These are phyloP conservation scores for Laspeyria flexula DNA, from an alignment of 2,888 invertebrate species.

Conservation along the genomic window DNA sequence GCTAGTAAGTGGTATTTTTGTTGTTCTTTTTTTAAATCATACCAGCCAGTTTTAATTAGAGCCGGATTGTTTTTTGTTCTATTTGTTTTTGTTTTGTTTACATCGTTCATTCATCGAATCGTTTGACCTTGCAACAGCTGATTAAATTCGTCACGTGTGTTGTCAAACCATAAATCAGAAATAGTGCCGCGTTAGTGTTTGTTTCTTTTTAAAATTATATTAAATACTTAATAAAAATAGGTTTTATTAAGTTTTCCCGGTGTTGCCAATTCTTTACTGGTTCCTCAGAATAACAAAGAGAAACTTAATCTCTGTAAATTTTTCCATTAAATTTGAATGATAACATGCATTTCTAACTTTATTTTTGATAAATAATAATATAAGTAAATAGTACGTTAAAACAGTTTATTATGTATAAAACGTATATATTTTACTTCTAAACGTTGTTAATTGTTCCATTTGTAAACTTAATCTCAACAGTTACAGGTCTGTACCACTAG, in stretches of 20 bases:
- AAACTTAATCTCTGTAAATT: neutral
- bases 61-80: constrained; percentile 11
- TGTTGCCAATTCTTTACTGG: neutral
- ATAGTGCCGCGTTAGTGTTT: constrained; percentile 12
- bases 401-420: neutral
- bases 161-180: constrained; percentile 28
- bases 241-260: neutral
- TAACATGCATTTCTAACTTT: neutral
- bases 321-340: neutral
- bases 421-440: neutral
- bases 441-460: neutral
- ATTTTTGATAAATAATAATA: no score
- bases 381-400: no score
- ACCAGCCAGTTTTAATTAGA: constrained; percentile 13
- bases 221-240: neutral
- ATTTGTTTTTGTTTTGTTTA: constrained; percentile 13
- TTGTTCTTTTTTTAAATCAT: constrained; percentile 9
- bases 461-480: constrained; percentile 1
- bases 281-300: neutral
- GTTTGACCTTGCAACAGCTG: constrained; percentile 26
- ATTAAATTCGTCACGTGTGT: constrained; percentile 19
- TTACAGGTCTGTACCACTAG: no score
- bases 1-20: constrained; percentile 53
- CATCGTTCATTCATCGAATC: constrained; percentile 20
- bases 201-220: neutral